Evolutionary conservation across 1,140 invertebrate genomes (phyloP).

Genomic region (Coenobita brevimanus): DNA sequence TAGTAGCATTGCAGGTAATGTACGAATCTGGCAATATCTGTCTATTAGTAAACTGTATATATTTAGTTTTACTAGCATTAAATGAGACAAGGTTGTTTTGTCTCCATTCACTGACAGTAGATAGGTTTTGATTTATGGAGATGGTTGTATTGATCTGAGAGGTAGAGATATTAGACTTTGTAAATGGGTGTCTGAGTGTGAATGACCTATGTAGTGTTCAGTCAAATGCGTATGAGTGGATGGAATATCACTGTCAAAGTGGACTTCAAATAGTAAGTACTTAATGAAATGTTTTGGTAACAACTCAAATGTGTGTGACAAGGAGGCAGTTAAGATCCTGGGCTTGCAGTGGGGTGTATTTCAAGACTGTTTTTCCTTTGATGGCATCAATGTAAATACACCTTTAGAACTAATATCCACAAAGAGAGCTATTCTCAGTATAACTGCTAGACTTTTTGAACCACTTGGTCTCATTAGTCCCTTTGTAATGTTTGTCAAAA

Average conservation of each 20-base stretch:
- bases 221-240: no score
- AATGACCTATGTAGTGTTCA: no score
- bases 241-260: not conserved
- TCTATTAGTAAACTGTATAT: no score
- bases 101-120: no score
- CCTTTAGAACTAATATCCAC: not conserved
- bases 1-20: no score
- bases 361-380: not conserved
- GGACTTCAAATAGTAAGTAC: conserved; percentile 12
- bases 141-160: no score
- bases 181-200: no score
- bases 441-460: conserved; percentile 18
- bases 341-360: not conserved
- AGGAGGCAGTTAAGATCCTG: not conserved
- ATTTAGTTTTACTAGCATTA: no score
- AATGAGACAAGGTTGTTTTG: no score
- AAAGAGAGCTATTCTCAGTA: conserved; percentile 15
- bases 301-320: not conserved
- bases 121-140: no score
- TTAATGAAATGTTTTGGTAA: not conserved
- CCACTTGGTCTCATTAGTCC: conserved; percentile 26
- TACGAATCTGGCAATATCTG: no score
- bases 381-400: not conserved
- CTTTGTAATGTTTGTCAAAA: conserved; percentile 31
- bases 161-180: no score